Evolutionary conservation across 2,113 vertebrate species (phyloP).

Genomic region (Macroglossus sobrinus): DNA sequence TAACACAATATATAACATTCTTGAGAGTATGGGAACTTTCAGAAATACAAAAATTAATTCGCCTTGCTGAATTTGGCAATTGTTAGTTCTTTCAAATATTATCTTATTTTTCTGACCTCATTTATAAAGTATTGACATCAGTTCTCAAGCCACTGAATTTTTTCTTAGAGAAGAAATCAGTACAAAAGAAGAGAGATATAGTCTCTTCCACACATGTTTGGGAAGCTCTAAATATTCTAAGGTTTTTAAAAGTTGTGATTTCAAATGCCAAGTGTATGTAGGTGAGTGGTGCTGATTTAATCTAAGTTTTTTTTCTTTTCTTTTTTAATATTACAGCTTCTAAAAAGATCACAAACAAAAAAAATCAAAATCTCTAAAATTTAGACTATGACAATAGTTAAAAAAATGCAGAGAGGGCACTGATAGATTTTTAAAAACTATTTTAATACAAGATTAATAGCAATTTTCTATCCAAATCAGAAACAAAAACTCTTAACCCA

Average conservation of each 20-base stretch:
- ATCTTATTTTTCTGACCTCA: background rate
- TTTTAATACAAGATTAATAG: constrained; percentile 80
- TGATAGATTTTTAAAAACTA: constrained; percentile 74
- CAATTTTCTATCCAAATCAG: constrained; percentile 79
- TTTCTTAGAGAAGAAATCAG: constrained; percentile 22
- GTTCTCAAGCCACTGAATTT: background rate
- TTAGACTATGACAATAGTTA: background rate
- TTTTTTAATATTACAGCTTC: background rate
- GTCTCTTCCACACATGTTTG: background rate
- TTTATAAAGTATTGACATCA: background rate
- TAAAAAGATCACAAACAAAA: background rate
- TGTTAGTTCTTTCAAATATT: background rate
- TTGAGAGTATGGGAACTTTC: constrained; percentile 15
- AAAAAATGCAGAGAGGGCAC: constrained; percentile 57
- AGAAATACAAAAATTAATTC: constrained; percentile 20
- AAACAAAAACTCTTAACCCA: constrained; percentile 76
- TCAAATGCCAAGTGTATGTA: background rate
- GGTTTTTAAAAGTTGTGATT: background rate
- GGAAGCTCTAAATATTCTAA: background rate
- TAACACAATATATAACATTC: background rate
- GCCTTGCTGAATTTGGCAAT: background rate
- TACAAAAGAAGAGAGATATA: background rate
- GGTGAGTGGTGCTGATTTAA: background rate
- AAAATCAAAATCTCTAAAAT: background rate
- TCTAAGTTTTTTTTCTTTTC: background rate